Evolutionary conservation across 2,888 invertebrate genomes (phyloP).

Genomic region (Drosophila meridiana): DNA sequence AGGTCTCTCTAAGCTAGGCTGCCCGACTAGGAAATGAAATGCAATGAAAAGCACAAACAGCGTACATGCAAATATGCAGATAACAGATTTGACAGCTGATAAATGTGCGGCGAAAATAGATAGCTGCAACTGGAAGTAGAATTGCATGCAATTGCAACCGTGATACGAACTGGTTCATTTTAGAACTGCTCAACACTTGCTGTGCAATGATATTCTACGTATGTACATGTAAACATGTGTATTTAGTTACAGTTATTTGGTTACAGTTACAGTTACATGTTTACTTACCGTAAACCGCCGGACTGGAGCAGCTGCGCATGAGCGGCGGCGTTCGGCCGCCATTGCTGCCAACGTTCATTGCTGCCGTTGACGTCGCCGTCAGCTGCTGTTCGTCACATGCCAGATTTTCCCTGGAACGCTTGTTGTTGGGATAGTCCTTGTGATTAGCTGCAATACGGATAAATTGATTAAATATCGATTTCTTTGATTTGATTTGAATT

Average conservation of each 20-base stretch:
- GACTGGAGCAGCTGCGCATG: constrained; percentile 86
- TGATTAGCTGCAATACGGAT: constrained; percentile 87
- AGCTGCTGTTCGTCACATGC: constrained; percentile 88
- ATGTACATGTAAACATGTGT: constrained; percentile 3
- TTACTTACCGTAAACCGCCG: constrained; percentile 85
- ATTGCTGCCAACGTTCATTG: constrained; percentile 71
- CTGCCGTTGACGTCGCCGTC: constrained; percentile 79
- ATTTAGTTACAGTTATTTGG: background rate
- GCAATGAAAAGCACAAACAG: constrained; percentile 78
- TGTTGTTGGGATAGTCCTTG: constrained; percentile 89
- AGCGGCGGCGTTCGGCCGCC: constrained; percentile 85
- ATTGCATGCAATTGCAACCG: constrained; percentile 9
- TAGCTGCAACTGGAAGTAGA: constrained; percentile 15
- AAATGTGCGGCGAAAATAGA: constrained; percentile 36
- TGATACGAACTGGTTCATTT: constrained; percentile 23
- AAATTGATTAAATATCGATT: constrained; percentile 24
- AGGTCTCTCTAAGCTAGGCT: constrained; percentile 33
- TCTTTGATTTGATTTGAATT: constrained; percentile 11
- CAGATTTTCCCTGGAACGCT: constrained; percentile 88
- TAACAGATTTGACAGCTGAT: constrained; percentile 59
- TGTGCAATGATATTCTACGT: too few species aligned
- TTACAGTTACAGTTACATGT: background rate
- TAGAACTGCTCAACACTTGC: constrained; percentile 25
- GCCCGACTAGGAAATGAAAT: constrained; percentile 70
- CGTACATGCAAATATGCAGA: constrained; percentile 70